phyloP scores from a whole-genome alignment of 1,140 invertebrate genomes.

The Anastrepha obliqua region DNA sequence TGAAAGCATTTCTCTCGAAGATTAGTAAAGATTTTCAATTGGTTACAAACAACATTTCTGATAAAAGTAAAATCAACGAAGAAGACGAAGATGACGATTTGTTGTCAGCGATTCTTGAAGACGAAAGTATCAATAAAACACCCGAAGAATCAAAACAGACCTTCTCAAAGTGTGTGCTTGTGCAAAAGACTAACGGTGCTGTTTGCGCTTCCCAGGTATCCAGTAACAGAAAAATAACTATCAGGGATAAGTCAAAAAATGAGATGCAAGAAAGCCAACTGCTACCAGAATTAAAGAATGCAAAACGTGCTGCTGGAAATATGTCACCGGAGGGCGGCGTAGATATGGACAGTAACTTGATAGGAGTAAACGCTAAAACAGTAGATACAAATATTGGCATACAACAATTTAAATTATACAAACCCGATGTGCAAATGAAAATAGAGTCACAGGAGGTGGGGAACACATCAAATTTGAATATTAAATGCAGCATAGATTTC shows the following conservation, averaged over 20 bases:
- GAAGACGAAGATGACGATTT: conserved; percentile 15
- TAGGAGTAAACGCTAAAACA: background rate
- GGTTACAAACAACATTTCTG: conserved; percentile 48
- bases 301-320: background rate
- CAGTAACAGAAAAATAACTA: background rate
- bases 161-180: background rate
- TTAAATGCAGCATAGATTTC: background rate
- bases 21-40: conserved; percentile 59
- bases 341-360: background rate
- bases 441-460: background rate
- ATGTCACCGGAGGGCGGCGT: background rate
- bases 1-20: conserved; percentile 58
- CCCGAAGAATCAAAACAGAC: background rate
- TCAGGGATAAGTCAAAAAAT: conserved; percentile 3
- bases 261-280: background rate
- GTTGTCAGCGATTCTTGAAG: background rate
- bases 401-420: background rate
- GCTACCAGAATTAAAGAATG: background rate
- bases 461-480: background rate
- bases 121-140: background rate
- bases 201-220: no score
- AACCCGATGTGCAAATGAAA: background rate
- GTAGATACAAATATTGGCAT: background rate
- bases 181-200: background rate
- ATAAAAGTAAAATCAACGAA: background rate